Base-by-base conservation (phyloP, 1,140 invertebrate species). In the Penaeus vannamei region DNA sequence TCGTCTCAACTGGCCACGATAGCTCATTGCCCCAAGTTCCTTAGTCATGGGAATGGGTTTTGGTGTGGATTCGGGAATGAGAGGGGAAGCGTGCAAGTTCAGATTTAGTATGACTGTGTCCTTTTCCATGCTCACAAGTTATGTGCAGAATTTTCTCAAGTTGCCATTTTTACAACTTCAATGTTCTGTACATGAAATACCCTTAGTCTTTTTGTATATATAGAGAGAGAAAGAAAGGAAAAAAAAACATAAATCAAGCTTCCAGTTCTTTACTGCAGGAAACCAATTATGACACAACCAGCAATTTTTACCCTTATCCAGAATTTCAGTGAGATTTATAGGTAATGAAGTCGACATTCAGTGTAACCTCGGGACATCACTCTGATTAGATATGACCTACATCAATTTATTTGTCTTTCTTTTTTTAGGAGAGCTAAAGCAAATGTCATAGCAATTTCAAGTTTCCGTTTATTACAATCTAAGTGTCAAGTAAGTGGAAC, bases 221-320 rank as follows among this genome's bases (percentile, higher is more conserved):
- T 66, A 87, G 20, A 82, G 79, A 62, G 81, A 87, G 81, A 59
- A 59, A 69, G 64, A 82, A 79, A 76, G 26, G 19, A 32, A 76
- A 29, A 76, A 32, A 76, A 20, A 29, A 76, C 20, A 32, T 32
- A 76, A 76, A 76, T 36, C 72, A 76, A 89, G 72, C 87, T 89
- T 89, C 87, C 87, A 89, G 23, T 89, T 84, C 87, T 89, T 84
- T 89, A 79, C 62, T 89, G 61, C 87, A 89, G 62, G 87, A 89
- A 89, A 79, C 72, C 32, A 85, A 29, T 36, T 84, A 59, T 62
- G 72, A 83, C 60, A 86, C 61, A 87, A 64, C 85, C 60, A 87
- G 61, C 80, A 87, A 69, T 62, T 53, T 46, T 87, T 72, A 82
- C 79, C 80, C 62, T 66, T 81, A 81, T n/a, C 77, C 64, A 69